These are phyloP conservation scores for Argynnis bischoffii DNA, from an alignment of 2,888 invertebrate species.

Conservation along the genomic window DNA sequence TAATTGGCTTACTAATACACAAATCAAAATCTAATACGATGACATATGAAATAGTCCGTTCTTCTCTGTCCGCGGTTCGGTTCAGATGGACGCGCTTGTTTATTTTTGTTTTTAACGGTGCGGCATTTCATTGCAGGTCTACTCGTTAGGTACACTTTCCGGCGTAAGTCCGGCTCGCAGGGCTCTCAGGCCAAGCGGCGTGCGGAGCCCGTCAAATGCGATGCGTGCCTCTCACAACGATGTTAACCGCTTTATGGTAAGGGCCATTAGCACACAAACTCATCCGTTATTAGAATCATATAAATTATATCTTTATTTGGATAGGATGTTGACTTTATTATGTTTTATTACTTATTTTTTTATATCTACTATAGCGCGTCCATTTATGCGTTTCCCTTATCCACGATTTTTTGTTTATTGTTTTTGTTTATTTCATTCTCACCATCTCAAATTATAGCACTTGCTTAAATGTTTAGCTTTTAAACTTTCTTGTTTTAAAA, in stretches of 20 bases:
- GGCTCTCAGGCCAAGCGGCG: conserved; percentile 79
- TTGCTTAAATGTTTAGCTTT: conserved; percentile 20
- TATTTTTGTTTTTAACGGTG: conserved; percentile 80
- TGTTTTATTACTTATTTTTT: conserved; percentile 43
- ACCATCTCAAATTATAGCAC: conserved; percentile 20
- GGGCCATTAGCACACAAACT: conserved; percentile 49
- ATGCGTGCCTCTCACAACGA: conserved; percentile 82
- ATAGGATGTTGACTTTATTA: conserved; percentile 37
- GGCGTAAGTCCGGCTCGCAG: conserved; percentile 82
- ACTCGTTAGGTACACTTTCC: conserved; percentile 84
- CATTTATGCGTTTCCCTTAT: conserved; percentile 27
- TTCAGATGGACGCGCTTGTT: conserved; percentile 79
- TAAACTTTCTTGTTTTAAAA: conserved; percentile 21
- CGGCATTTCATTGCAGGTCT: conserved; percentile 83
- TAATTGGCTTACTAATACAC: conserved; percentile 50
- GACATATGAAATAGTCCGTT: conserved; percentile 34
- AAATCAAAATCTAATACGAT: background rate
- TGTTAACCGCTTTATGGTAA: conserved; percentile 80
- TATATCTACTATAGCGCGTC: conserved; percentile 62
- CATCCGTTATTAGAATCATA: conserved; percentile 22
- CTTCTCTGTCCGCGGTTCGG: conserved; percentile 77
- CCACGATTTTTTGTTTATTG: conserved; percentile 41
- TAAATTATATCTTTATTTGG: conserved; percentile 14
- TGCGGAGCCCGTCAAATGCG: conserved; percentile 80
- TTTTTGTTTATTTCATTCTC: conserved; percentile 28